Evolutionary conservation across 92 coral and sea anemone genomes (phyloP), one percentile per base, ranked within the genome.

Genomic region (Phenganax stokvisi): DNA sequence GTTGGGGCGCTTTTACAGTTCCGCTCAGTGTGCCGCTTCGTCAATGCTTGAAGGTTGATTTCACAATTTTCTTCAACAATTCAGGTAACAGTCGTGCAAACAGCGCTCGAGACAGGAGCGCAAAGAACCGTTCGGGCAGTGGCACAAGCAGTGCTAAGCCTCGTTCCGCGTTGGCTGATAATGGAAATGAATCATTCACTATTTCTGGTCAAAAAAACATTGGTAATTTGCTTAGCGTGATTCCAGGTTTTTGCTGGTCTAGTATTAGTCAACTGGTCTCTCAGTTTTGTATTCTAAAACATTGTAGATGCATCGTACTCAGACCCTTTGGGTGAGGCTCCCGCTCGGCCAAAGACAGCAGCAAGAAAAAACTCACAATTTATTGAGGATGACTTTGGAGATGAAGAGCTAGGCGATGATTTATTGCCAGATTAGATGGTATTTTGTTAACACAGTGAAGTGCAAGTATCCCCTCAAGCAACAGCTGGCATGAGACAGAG

Each of bases 261-360:
- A 37, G 47, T 1, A 37, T 37, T 37, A 37, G 30, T 16, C 13
- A 9, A 15, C 10, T 58, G 53, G 6, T 51, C 8, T 25, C 37
- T 73, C 6, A 30, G n/a, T 3, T 29, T 17, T 52, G 66, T 9
- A 3, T 55, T 76, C 0, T 55, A 57, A 54, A 2, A 37, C 47
- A 13, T 47, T 51, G 16, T 71, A 96, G 99, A 96, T 83, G 97
- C 99, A 12, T 92, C 99, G 12, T 96, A 96, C 81, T 86, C 97
- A n/a, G 99, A 96, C 61, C 99, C 99, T 25, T 88, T 96, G 55
- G 99, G 99, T 12, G 99, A 96, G 57, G 99, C 99, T 59, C 99
- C 99, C 7, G 96, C 93, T 57, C 85, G 99, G 70, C 99, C 99
- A 51, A 96, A 96, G 88, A 96, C 99, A 71, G 99, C 99, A 75